Percentiles rank a stretch among this genome's conserved stretches.
Evolutionary conservation across 2,888 invertebrate genomes (phyloP).

Genomic region (Spisula subtruncata): DNA sequence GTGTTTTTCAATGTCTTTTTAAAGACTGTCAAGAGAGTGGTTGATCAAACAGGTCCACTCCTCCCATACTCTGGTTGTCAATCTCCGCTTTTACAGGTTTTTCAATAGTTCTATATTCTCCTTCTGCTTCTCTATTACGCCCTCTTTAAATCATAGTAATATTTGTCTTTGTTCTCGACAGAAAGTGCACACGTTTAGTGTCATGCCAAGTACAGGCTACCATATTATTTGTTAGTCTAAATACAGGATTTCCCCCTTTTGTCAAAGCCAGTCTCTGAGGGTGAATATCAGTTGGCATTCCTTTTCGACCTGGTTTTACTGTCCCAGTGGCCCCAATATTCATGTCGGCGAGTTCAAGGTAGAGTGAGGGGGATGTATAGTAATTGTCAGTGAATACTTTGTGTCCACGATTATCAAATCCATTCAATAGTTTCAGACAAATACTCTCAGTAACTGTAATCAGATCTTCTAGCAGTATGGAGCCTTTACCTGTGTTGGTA

Average conservation of each 20-base stretch:
- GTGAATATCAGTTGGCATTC: constrained; percentile 58
- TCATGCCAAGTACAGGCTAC: background rate
- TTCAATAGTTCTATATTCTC: background rate
- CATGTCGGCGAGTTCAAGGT: constrained; percentile 33
- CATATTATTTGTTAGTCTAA: background rate
- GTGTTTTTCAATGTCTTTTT: too few relatives aligned
- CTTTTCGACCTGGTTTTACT: constrained; percentile 53
- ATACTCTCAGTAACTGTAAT: constrained; percentile 48
- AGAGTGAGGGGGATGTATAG: constrained; percentile 55
- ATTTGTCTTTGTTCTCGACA: background rate
- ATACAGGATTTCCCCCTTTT: background rate
- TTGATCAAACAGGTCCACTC: constrained; percentile 63
- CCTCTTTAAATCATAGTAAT: background rate
- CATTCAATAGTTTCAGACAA: background rate
- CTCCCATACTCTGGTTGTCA: constrained; percentile 45
- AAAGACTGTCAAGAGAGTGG: too few relatives aligned
- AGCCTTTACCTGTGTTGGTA: constrained; percentile 40
- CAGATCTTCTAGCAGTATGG: background rate
- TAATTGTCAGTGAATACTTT: constrained; percentile 51
- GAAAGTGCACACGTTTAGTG: background rate
- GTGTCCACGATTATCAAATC: constrained; percentile 61
- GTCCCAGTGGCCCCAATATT: constrained; percentile 60
- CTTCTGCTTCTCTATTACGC: background rate
- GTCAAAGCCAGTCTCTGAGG: too few relatives aligned
- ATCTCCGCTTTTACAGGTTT: background rate